Percentiles rank a stretch among this genome's conserved stretches.
Evolutionary conservation across 2,113 vertebrate species (phyloP).

Genomic region (Silurus glanis): DNA sequence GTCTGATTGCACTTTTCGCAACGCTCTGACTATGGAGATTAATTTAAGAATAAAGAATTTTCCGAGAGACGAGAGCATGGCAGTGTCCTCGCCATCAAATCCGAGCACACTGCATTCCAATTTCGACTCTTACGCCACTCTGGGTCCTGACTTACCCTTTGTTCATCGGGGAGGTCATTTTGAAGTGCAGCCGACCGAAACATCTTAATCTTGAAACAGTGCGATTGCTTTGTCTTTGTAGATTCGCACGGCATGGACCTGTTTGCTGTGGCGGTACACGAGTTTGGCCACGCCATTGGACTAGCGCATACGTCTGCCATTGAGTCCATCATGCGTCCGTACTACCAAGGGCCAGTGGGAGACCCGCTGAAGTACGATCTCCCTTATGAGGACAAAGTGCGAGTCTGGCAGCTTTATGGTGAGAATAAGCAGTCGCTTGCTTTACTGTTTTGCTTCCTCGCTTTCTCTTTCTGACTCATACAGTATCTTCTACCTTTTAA

Average conservation of each 20-base stretch:
- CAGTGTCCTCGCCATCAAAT: slow-evolving; percentile 5
- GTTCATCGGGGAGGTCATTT: neutral
- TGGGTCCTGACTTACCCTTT: slow-evolving; percentile 3
- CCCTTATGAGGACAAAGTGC: slow-evolving; percentile 90
- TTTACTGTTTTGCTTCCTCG: neutral
- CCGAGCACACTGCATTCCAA: neutral
- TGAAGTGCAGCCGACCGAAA: neutral
- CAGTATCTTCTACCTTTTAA: neutral
- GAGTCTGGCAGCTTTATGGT: slow-evolving; percentile 96
- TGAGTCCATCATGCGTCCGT: slow-evolving; percentile 93
- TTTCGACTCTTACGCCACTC: slow-evolving; percentile 6
- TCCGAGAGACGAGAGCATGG: slow-evolving; percentile 6
- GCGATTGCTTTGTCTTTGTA: slow-evolving; percentile 46
- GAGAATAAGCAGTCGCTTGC: slow-evolving; percentile 35
- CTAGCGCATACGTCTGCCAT: slow-evolving; percentile 86
- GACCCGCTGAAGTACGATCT: slow-evolving; percentile 92
- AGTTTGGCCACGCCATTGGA: slow-evolving; percentile 95
- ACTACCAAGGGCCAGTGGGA: slow-evolving; percentile 93
- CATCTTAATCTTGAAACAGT: neutral
- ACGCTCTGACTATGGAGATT: slow-evolving; percentile 59
- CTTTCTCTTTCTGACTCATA: neutral
- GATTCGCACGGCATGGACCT: slow-evolving; percentile 90
- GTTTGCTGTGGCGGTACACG: slow-evolving; percentile 93
- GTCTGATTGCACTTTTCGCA: slow-evolving; percentile 59
- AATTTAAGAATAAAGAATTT: slow-evolving; percentile 37